Conservation (phyloP, 2,888 invertebrate genomes). For the Labia minor region DNA sequence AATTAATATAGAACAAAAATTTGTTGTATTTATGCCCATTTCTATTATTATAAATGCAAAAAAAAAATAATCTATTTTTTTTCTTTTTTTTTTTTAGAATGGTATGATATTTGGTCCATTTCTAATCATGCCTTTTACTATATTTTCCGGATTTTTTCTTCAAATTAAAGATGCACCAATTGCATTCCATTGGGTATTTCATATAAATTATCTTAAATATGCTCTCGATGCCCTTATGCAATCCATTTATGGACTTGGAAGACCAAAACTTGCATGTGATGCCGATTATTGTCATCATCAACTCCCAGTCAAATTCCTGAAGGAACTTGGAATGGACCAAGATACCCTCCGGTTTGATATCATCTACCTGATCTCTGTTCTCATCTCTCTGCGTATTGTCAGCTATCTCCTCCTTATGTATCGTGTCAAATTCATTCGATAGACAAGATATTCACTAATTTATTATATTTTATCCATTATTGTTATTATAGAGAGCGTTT, state of each 20-base stretch:
- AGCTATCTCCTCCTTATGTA: conserved; percentile 48
- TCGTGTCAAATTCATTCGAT: background rate
- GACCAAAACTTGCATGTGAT: conserved; percentile 62
- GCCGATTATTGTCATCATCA: conserved; percentile 64
- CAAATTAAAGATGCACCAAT: conserved; percentile 68
- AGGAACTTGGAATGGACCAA: conserved; percentile 56
- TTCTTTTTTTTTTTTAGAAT: conserved; percentile 50
- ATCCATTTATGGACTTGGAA: conserved; percentile 70
- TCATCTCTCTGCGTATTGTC: conserved; percentile 48
- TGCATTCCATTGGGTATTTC: conserved; percentile 73
- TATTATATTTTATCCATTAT: no score
- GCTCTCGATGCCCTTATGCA: conserved; percentile 73
- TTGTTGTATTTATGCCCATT: no score
- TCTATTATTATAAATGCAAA: no score
- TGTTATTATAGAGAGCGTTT: no score
- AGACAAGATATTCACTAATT: no score
- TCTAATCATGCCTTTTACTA: conserved; percentile 71
- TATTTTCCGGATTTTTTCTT: conserved; percentile 90
- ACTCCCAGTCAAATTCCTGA: conserved; percentile 59
- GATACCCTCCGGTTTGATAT: conserved; percentile 57
- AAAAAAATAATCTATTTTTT: background rate
- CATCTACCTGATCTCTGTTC: conserved; percentile 51
- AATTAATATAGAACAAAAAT: no score
- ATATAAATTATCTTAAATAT: conserved; percentile 79
- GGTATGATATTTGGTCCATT: conserved; percentile 85